phyloP scores from a whole-genome alignment of 2,888 invertebrate genomes.

The Microctonus aethiopoides region DNA sequence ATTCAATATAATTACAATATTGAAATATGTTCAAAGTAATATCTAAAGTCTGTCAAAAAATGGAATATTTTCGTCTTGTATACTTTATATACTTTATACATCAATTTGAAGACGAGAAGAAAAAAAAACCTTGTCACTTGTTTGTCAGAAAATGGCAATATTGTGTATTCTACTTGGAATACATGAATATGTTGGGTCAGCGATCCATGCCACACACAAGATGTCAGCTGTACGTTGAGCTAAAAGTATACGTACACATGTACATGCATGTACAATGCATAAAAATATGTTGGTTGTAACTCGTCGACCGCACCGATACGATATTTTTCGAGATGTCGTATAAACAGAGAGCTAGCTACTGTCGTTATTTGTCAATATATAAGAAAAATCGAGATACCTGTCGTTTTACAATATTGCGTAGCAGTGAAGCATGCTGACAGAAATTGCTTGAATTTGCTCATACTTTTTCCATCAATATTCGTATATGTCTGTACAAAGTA shows the following conservation, averaged over 20 bases:
- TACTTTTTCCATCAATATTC: not conserved
- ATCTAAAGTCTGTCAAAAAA: not conserved
- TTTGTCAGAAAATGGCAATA: not conserved
- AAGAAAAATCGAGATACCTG: not conserved
- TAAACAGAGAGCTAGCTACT: conserved; percentile 14
- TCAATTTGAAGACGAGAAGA: not conserved
- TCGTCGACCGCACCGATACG: not conserved
- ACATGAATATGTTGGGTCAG: conserved; percentile 26
- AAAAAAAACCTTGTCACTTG: not conserved
- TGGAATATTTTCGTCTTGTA: not conserved
- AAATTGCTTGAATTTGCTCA: not conserved
- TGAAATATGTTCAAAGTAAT: not conserved
- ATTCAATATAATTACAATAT: no score
- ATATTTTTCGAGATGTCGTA: conserved; percentile 4
- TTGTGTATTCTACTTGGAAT: not conserved
- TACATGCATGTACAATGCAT: not conserved
- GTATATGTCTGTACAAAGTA: no score
- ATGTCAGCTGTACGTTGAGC: conserved; percentile 16
- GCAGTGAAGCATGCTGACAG: not conserved
- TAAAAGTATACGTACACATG: not conserved
- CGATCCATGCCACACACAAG: conserved; percentile 10
- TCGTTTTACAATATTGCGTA: conserved; percentile 5
- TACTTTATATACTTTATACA: not conserved
- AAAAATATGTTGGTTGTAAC: not conserved
- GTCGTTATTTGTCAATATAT: conserved; percentile 28